phyloP scores from a whole-genome alignment of 2,113 vertebrate genomes.

The Aythya baeri region DNA sequence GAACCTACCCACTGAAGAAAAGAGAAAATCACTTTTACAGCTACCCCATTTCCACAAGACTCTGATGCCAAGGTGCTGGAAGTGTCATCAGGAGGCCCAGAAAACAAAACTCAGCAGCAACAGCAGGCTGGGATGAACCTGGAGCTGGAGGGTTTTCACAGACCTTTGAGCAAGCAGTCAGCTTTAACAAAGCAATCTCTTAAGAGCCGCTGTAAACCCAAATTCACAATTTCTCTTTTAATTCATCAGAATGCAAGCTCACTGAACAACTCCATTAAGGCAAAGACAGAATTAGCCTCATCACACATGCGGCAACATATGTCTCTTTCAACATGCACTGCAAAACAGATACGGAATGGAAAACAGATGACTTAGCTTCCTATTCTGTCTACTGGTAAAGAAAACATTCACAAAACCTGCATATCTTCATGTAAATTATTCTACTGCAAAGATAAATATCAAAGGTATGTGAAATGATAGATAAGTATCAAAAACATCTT shows the following conservation, averaged over 20 bases:
- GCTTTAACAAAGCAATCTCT: neutral
- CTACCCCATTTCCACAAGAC: neutral
- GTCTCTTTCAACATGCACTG: neutral
- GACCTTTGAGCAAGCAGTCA: neutral
- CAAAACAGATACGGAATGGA: neutral
- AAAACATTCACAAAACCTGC: neutral
- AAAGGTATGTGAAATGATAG: conserved; percentile 5
- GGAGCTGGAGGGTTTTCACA: neutral
- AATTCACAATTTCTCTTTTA: neutral
- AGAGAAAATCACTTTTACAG: neutral
- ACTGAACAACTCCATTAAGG: neutral
- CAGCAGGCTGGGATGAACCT: neutral
- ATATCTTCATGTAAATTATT: conserved; percentile 19
- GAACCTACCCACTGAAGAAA: neutral
- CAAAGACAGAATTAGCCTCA: conserved; percentile 40
- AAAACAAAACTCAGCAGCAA: neutral
- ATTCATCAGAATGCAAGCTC: neutral
- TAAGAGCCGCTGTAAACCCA: neutral
- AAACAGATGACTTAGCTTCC: conserved; percentile 30
- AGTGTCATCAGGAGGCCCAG: neutral
- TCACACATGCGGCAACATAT: conserved; percentile 27
- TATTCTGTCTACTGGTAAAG: neutral
- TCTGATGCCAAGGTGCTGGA: neutral
- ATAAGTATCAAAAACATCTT: conserved; percentile 11
- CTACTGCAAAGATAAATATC: conserved; percentile 32